These are phyloP conservation scores for Novumbra hubbsi DNA, from an alignment of 2,797 vertebrate species.

Conservation along the genomic window DNA sequence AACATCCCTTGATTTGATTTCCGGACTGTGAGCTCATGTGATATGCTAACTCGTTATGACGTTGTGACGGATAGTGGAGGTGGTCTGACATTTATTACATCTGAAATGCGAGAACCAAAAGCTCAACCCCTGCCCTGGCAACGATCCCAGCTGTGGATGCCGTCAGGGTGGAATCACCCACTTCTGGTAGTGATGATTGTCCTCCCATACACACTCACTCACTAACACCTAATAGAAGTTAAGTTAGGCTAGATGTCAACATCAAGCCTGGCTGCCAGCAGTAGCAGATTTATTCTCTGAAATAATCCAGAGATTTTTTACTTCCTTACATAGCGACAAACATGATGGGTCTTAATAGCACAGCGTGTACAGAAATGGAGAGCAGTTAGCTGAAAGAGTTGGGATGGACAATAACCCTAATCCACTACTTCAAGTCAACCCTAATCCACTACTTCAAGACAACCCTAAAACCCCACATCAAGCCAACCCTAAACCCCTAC, in stretches of 20 bases:
- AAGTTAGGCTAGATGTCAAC: too few species aligned
- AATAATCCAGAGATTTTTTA: neutral
- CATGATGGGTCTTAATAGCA: neutral
- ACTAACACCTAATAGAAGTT: too few species aligned
- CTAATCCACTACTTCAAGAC: too few species aligned
- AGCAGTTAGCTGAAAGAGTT: neutral
- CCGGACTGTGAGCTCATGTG: conserved; percentile 2
- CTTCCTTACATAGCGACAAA: conserved; percentile 15
- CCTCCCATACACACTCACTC: conserved; percentile 24
- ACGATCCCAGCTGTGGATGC: conserved; percentile 12
- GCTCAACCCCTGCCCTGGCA: conserved; percentile 11
- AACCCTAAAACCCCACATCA: neutral
- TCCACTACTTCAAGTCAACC: neutral
- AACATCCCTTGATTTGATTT: conserved; percentile 7
- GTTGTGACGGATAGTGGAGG: conserved; percentile 29
- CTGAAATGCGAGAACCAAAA: conserved; percentile 36
- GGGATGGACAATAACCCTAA: conserved; percentile 3
- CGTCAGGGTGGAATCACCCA: conserved; percentile 25
- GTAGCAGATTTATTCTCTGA: too few species aligned
- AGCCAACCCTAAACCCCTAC: neutral
- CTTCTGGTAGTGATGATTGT: conserved; percentile 45
- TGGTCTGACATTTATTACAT: conserved; percentile 41
- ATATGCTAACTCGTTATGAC: conserved; percentile 42
- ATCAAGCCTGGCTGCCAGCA: too few species aligned
- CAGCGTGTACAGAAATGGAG: neutral